These are phyloP conservation scores for Diadromus collaris DNA, from an alignment of 2,888 invertebrate species.

Conservation along the genomic window DNA sequence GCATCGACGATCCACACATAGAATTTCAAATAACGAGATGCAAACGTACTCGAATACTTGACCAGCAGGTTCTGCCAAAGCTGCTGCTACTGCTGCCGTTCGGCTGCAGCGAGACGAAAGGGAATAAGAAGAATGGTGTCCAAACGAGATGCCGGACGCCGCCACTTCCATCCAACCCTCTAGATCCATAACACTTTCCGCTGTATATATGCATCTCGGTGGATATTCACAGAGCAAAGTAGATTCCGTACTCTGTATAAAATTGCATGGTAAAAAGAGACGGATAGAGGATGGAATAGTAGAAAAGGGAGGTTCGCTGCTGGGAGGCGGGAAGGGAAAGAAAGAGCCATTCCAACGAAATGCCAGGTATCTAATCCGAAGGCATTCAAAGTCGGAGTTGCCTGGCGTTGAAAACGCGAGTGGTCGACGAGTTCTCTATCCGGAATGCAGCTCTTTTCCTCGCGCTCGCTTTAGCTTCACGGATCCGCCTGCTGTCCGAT, in stretches of 20 bases:
- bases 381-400: slow-evolving; percentile 47
- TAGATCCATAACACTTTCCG: slow-evolving; percentile 32
- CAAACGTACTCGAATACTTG: slow-evolving; percentile 14
- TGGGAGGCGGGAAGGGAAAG: slow-evolving; percentile 34
- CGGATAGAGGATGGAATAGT: slow-evolving; percentile 55
- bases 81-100: background rate
- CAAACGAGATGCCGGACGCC: slow-evolving; percentile 36
- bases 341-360: slow-evolving; percentile 37
- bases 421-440: slow-evolving; percentile 38
- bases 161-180: slow-evolving; percentile 4
- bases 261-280: slow-evolving; percentile 38
- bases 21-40: slow-evolving; percentile 35
- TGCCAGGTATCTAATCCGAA: slow-evolving; percentile 54
- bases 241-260: slow-evolving; percentile 27
- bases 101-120: background rate
- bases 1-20: slow-evolving; percentile 1
- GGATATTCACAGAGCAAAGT: slow-evolving; percentile 19
- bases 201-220: background rate
- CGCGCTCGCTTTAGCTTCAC: background rate
- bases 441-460: slow-evolving; percentile 20
- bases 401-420: slow-evolving; percentile 31
- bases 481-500: slow-evolving; percentile 26
- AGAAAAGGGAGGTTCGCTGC: slow-evolving; percentile 30
- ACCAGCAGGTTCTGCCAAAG: slow-evolving; percentile 4
- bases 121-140: slow-evolving; percentile 28